Evolutionary conservation across 2,797 vertebrate species (phyloP).

Genomic region (Rachycentron canadum): DNA sequence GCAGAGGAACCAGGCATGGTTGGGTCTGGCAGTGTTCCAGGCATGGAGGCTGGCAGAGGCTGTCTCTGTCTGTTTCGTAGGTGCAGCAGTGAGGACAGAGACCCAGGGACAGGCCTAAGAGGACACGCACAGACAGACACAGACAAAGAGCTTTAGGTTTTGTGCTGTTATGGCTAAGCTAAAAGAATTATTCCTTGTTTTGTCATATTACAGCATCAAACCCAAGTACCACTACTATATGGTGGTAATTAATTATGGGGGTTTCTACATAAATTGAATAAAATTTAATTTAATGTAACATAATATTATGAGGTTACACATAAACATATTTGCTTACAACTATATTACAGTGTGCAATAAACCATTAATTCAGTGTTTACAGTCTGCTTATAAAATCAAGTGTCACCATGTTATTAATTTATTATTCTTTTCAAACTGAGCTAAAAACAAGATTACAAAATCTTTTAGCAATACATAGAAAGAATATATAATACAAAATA

Average conservation of each 20-base stretch:
- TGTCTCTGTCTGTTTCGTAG: conserved; percentile 99
- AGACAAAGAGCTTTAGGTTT: conserved; percentile 21
- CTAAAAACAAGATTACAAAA: background rate
- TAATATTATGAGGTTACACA: background rate
- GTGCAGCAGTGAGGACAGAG: conserved; percentile 97
- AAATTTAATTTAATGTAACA: too few species aligned
- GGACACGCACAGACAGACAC: conserved; percentile 49
- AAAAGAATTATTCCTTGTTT: background rate
- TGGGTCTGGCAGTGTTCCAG: conserved; percentile 97
- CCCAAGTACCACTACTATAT: background rate
- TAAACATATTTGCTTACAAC: background rate
- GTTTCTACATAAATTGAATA: too few species aligned
- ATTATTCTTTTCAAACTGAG: background rate
- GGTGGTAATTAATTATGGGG: background rate
- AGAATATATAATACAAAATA: background rate
- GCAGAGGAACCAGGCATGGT: conserved; percentile 99
- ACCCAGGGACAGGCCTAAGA: conserved; percentile 96
- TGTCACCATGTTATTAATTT: background rate
- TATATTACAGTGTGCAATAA: background rate
- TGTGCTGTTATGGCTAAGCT: background rate
- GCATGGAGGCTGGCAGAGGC: conserved; percentile 99
- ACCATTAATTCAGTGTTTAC: background rate
- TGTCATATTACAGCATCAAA: conserved; percentile 10
- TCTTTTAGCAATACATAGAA: background rate
- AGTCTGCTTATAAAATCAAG: background rate